Base-by-base conservation (phyloP, 2,888 invertebrate genomes). In the Thecophora atra region DNA sequence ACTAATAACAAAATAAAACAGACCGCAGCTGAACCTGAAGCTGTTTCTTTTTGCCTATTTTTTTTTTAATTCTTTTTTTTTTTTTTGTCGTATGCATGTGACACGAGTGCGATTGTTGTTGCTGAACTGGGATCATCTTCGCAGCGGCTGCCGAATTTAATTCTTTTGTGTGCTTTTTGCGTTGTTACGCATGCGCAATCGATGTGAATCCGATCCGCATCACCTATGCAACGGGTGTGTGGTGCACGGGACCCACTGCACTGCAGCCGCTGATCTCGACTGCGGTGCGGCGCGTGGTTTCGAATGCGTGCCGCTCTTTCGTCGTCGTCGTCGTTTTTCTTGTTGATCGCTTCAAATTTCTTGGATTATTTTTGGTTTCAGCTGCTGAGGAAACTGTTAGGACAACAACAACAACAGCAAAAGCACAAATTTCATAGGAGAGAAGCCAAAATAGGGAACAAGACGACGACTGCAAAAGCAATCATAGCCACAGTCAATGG, bases 1-100 rank as follows among this genome's bases (percentile, higher is more conserved):
- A 64, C 3, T 28, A 58, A 58, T 26, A 58, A 58, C 58, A 58
- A 58, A 58, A 24, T 15, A 28, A 58, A n/a, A 56, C 56, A 56
- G 6, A 28, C 58, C 0, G 28, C 28, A 21, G 26, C 56, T 28
- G 17, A 1, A 58, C 6, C 47, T 1, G 5, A 47, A 47, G 2
- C 47, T n/a, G n/a, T n/a, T n/a, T n/a, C n/a, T n/a, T n/a, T n/a
- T n/a, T n/a, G n/a, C n/a, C n/a, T n/a, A n/a, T n/a, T n/a, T n/a
- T n/a, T n/a, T n/a, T n/a, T n/a, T n/a, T n/a, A n/a, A n/a, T n/a
- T n/a, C n/a, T n/a, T n/a, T n/a, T n/a, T n/a, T n/a, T n/a, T n/a
- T n/a, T n/a, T n/a, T n/a, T n/a, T n/a, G n/a, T n/a, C n/a, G n/a
- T n/a, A n/a, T n/a, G n/a, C n/a, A n/a, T n/a, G n/a, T n/a, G n/a